Evolutionary conservation across 2,888 invertebrate genomes (phyloP), one percentile per base, ranked within the genome.

Genomic region (Eumacrocentrus americanus): DNA sequence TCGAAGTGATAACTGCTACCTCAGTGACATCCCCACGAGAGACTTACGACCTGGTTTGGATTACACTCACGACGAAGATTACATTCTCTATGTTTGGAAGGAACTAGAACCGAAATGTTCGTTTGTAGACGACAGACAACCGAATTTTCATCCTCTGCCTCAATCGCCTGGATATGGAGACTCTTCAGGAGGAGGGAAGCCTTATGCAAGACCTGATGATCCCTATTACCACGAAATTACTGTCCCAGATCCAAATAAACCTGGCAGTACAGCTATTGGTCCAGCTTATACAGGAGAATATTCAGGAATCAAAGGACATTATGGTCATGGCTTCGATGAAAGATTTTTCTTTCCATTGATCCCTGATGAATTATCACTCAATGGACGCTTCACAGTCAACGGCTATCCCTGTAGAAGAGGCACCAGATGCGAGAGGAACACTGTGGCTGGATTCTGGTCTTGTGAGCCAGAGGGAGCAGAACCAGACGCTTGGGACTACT

Each of bases 401-500:
- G 93, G 93, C 20, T 89, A 89, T 77, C 91, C 92, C 0, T 93
- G 93, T 67, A 86, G 88, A 34, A 78, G 84, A 3, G 91, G 89
- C 1, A 87, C 88, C 0, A 81, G 82, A 0, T 93, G 93, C 70
- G 87, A 88, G 22, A 88, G 89, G 78, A 92, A 93, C 77, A 81
- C 84, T 3, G 84, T 91, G 9, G 89, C 88, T 0, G 92, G 92
- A 0, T 92, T 93, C 73, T 94, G 92, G 89, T 90, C 89, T 12
- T 94, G 94, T 69, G 91, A 93, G 70, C 86, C 91, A 0, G 92
- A 92, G 67, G 89, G 88, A 0, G 84, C 85, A 0, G 88, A 87
- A 69, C 78, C 83, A 68, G 89, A 88, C 5, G 85, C 88, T 1
- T 94, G 93, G 93, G 94, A 94, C 75, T 94, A 94, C 72, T 94